A percentile compares a stretch with the other conserved stretches of the same genome.
Evolutionary conservation across 2,888 invertebrate species (phyloP).

Genomic region (Sarcophaga subvicina): DNA sequence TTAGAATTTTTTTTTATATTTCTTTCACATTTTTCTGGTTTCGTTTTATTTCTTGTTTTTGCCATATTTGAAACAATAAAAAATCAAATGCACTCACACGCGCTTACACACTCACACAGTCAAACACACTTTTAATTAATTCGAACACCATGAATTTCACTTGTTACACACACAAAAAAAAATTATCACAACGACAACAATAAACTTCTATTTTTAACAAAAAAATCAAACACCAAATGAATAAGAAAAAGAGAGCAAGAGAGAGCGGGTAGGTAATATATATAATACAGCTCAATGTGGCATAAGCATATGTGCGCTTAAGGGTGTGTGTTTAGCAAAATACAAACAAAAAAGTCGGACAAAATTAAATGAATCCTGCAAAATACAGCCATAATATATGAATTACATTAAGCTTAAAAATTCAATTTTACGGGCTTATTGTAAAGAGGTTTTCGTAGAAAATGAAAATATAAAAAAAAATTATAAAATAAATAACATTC

Average conservation of each 20-base stretch:
- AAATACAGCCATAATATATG: neutral
- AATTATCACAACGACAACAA: neutral
- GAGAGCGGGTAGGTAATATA: neutral
- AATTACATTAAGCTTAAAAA: neutral
- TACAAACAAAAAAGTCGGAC: neutral
- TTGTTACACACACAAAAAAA: neutral
- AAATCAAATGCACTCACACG: neutral
- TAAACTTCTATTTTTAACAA: neutral
- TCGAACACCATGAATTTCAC: neutral
- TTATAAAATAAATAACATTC: too few species aligned
- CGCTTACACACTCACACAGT: neutral
- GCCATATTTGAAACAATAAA: neutral
- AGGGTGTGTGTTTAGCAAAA: neutral
- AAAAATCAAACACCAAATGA: neutral
- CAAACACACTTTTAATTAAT: slow-evolving; percentile 10
- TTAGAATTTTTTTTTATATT: neutral
- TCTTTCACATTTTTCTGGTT: neutral
- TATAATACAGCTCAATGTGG: too few species aligned
- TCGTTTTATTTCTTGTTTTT: neutral
- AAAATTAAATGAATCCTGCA: neutral
- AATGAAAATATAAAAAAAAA: neutral
- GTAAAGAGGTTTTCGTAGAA: neutral
- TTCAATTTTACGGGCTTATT: neutral
- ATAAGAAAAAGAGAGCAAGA: too few species aligned
- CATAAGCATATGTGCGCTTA: neutral